phyloP scores from a whole-genome alignment of 1,140 invertebrate species.

The Agrilus planipennis region DNA sequence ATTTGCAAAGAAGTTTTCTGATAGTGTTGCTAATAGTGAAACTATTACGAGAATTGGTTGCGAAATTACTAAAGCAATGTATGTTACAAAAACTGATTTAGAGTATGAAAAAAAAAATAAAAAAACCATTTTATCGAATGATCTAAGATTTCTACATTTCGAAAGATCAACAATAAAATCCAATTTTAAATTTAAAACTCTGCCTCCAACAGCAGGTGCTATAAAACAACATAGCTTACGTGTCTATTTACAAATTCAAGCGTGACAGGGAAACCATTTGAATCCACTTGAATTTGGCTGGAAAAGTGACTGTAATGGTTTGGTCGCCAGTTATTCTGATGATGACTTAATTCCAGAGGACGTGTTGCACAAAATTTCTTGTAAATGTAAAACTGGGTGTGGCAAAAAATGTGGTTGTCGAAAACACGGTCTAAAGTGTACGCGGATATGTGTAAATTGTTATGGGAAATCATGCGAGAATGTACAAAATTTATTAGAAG shows the following conservation, averaged over 20 bases:
- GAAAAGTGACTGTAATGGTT: background rate
- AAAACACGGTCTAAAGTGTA: slow-evolving; percentile 1
- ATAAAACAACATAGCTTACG: background rate
- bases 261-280: background rate
- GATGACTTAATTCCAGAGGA: background rate
- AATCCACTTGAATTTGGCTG: background rate
- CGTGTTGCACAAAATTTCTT: background rate
- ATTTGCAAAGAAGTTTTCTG: too few relatives aligned
- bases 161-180: background rate
- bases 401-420: background rate
- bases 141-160: background rate
- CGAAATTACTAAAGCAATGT: too few relatives aligned
- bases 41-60: too few relatives aligned
- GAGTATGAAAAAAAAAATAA: too few relatives aligned
- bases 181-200: background rate
- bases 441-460: background rate
- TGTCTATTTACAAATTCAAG: background rate
- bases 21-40: too few relatives aligned
- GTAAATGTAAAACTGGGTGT: slow-evolving; percentile 1
- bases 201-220: background rate
- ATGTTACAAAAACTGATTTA: too few relatives aligned
- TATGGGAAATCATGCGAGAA: background rate
- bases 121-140: too few relatives aligned
- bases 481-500: background rate
- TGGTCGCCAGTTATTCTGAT: background rate